Percentiles rank a stretch among this genome's conserved stretches.
Evolutionary conservation across 2,888 invertebrate species (phyloP).

Genomic region (Parthenolecanium corni): DNA sequence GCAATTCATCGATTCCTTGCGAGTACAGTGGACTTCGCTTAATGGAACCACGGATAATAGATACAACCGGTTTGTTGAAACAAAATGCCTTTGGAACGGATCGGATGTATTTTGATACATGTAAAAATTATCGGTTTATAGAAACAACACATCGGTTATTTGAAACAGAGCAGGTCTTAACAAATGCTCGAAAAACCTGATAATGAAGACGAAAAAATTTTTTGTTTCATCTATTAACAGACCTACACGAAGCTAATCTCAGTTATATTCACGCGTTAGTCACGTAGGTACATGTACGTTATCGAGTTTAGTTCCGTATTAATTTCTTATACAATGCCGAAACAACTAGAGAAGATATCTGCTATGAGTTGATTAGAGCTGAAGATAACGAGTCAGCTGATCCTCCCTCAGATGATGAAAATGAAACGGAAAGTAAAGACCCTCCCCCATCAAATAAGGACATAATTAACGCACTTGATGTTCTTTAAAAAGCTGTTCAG

Average conservation of each 20-base stretch:
- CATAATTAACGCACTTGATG: neutral
- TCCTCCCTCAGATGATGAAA: neutral
- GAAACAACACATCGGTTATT: neutral
- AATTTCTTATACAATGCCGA: neutral
- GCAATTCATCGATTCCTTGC: too few species aligned
- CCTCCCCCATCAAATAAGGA: conserved; percentile 2
- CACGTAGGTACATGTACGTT: too few species aligned
- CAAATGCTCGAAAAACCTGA: neutral
- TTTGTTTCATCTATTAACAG: neutral
- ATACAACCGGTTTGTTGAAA: too few species aligned
- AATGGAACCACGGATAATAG: too few species aligned
- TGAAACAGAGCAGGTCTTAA: neutral
- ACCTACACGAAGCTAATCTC: too few species aligned
- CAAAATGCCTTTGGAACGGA: too few species aligned
- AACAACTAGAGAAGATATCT: neutral
- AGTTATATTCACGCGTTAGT: too few species aligned
- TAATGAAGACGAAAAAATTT: neutral
- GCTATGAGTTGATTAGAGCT: neutral
- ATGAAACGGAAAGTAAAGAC: conserved; percentile 2
- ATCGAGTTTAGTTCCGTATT: neutral
- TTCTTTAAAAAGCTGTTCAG: neutral
- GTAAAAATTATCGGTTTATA: neutral
- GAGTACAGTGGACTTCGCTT: too few species aligned
- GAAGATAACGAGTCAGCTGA: neutral
- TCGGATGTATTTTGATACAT: too few species aligned